Evolutionary conservation across 2,797 vertebrate species (phyloP).

Genomic region (Anguilla anguilla): DNA sequence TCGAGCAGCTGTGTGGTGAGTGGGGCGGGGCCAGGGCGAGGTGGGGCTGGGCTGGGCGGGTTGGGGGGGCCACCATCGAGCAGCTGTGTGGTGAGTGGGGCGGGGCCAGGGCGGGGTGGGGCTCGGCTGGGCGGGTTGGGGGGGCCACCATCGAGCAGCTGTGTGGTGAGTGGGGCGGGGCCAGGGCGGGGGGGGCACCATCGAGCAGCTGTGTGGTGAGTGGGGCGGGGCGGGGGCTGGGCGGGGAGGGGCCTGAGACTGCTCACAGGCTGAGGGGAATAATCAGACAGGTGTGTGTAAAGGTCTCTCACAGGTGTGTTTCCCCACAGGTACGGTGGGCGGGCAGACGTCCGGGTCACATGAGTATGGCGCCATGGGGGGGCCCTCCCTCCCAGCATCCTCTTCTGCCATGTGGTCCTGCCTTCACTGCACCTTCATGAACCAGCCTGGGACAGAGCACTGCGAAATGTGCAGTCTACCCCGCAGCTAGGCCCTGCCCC

Average conservation of each 20-base stretch:
- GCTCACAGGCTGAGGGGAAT: no score
- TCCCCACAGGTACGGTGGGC: slow-evolving; percentile 84
- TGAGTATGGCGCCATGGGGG: slow-evolving; percentile 85
- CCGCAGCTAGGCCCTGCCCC: slow-evolving; percentile 74
- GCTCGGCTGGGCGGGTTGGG: background rate
- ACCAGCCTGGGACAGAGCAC: slow-evolving; percentile 94
- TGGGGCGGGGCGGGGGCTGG: no score
- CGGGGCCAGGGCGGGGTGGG: background rate
- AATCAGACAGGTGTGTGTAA: background rate
- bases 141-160: background rate
- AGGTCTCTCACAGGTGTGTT: background rate
- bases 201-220: no score
- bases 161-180: no score
- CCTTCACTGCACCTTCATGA: slow-evolving; percentile 98
- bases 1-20: no score
- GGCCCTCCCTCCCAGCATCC: slow-evolving; percentile 68
- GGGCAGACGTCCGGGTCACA: slow-evolving; percentile 84
- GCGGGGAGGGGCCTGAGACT: background rate
- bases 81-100: background rate
- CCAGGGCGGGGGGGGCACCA: no score
- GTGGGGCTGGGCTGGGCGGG: no score
- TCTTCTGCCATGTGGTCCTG: slow-evolving; percentile 93
- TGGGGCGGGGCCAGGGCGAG: no score
- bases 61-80: no score
- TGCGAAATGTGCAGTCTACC: slow-evolving; percentile 99